Evolutionary conservation across 2,888 invertebrate species (phyloP).

Genomic region (Morpho achilles): DNA sequence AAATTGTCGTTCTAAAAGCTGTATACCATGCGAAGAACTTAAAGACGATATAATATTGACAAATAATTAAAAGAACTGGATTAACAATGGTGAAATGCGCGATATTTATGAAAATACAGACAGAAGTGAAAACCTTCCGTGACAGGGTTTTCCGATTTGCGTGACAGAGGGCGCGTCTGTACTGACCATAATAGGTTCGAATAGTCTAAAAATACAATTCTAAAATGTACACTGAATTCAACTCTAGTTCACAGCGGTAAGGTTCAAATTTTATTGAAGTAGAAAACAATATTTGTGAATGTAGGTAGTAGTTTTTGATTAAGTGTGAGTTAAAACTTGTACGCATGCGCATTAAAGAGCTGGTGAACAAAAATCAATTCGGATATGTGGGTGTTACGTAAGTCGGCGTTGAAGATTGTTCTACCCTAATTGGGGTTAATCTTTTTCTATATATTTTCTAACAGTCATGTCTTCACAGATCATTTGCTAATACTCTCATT

Average conservation of each 20-base stretch:
- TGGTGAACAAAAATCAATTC: constrained; percentile 72
- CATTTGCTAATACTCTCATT: neutral
- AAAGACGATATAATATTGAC: constrained; percentile 13
- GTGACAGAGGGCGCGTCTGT: constrained; percentile 73
- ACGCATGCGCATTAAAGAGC: constrained; percentile 58
- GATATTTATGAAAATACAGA: constrained; percentile 58
- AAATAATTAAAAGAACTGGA: constrained; percentile 18
- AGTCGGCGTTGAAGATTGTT: constrained; percentile 50
- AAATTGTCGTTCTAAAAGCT: constrained; percentile 25
- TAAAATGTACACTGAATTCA: constrained; percentile 19
- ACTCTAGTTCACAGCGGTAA: constrained; percentile 26
- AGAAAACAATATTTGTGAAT: constrained; percentile 38
- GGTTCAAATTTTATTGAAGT: constrained; percentile 30
- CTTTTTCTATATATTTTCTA: constrained; percentile 29
- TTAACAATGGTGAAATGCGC: constrained; percentile 47
- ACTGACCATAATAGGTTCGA: constrained; percentile 58
- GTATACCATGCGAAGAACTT: neutral
- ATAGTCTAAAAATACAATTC: constrained; percentile 71
- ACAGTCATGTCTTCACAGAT: constrained; percentile 7
- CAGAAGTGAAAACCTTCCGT: constrained; percentile 65
- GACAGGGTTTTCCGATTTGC: constrained; percentile 64
- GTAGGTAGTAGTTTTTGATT: constrained; percentile 22
- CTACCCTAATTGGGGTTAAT: constrained; percentile 55
- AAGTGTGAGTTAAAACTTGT: constrained; percentile 52
- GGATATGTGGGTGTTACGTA: constrained; percentile 73